Evolutionary conservation across 2,797 vertebrate genomes (phyloP).

Genomic region (Myiotriccus ornatus): DNA sequence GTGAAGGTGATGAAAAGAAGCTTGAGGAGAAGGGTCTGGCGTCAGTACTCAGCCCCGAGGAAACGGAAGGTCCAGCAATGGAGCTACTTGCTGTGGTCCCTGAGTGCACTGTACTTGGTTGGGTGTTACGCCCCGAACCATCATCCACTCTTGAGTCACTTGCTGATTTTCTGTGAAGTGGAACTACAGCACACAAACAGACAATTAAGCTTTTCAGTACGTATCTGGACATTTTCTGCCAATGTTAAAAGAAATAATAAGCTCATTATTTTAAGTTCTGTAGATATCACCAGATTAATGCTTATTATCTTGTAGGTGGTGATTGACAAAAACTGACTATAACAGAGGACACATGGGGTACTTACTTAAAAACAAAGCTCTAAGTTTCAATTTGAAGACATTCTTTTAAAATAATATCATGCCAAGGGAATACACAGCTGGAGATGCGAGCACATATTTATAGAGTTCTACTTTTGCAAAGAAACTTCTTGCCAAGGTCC

Average conservation of each 20-base stretch:
- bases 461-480: background rate
- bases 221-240: background rate
- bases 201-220: background rate
- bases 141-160: constrained; percentile 62
- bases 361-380: background rate
- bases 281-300: background rate
- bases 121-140: background rate
- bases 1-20: constrained; percentile 4
- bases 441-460: background rate
- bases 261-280: background rate
- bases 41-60: background rate
- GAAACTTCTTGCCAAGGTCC: background rate
- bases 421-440: background rate
- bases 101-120: constrained; percentile 38
- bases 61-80: constrained; percentile 45
- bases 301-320: background rate
- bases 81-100: constrained; percentile 60
- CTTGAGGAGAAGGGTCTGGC: constrained; percentile 14
- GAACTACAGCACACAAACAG: constrained; percentile 70
- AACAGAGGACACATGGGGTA: background rate
- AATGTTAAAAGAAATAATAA: background rate
- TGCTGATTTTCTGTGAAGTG: constrained; percentile 55
- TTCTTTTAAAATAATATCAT: background rate
- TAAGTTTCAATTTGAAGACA: background rate
- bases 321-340: background rate